A percentile compares a stretch with the other conserved stretches of the same genome.
phyloP scores from a whole-genome alignment of 2,888 invertebrate genomes.

The Dryocosmus kuriphilus region DNA sequence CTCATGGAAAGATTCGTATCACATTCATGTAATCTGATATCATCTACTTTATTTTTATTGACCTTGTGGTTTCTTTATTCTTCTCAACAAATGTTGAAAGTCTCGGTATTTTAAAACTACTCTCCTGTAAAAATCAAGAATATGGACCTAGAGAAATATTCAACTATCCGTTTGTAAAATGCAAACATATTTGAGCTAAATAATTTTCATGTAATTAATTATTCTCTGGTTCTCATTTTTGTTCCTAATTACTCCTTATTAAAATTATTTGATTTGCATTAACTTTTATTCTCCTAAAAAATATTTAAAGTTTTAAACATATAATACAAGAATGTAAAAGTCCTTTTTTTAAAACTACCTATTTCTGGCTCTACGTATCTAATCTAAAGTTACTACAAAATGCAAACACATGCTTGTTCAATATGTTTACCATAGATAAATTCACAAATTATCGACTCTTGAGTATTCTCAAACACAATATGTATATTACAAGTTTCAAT shows the following conservation, averaged over 20 bases:
- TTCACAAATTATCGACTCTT: constrained; percentile 17
- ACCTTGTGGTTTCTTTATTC: not conserved
- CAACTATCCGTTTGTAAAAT: too few relatives aligned
- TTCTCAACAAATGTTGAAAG: not conserved
- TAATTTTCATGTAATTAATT: too few relatives aligned
- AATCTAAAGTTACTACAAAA: not conserved
- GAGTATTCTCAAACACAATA: not conserved
- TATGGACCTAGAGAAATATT: too few relatives aligned
- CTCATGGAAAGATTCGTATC: constrained; percentile 56
- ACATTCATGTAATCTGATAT: constrained; percentile 27
- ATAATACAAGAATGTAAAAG: not conserved
- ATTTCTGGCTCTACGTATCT: not conserved
- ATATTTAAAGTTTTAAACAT: too few relatives aligned
- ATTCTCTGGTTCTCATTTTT: too few relatives aligned
- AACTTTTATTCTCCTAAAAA: too few relatives aligned
- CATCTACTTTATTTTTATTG: not conserved
- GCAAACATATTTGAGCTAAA: too few relatives aligned
- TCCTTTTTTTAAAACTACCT: not conserved
- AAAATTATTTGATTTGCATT: too few relatives aligned
- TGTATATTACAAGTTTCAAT: not conserved
- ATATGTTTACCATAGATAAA: not conserved
- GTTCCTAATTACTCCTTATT: too few relatives aligned
- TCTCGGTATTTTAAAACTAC: not conserved
- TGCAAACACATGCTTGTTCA: not conserved
- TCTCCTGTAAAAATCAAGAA: not conserved